Evolutionary conservation across 2,113 vertebrate species (phyloP), one percentile per base, ranked within the genome.

Genomic region (Bettongia penicillata): DNA sequence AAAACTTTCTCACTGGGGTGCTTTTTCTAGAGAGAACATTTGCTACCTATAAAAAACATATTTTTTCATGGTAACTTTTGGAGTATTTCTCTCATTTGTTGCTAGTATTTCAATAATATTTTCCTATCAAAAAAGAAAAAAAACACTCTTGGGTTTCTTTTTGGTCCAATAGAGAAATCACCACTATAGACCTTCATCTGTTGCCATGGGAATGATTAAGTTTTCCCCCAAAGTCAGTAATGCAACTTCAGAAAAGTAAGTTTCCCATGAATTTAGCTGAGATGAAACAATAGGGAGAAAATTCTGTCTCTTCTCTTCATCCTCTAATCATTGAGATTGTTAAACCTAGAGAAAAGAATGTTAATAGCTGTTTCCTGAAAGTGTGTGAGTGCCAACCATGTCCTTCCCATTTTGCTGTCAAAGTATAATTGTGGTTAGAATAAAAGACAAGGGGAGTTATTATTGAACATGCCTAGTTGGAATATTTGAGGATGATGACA

Each of bases 161-260:
- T 94, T 77, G 89, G 96, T 94, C 77, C 50, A 90, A 92, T 68
- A 77, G 55, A 51, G 37, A 96, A 97, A 95, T 95, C 93, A 91
- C 57, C 47, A 52, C 89, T 55, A 47, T 1, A 89, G 93, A 96
- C 37, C 95, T 77, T 95, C 37, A 92, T 48, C 24, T 1, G 96
- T 96, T 97, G 52, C 97, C 92, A 97, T 97, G 96, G 96, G 37
- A 53, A 97, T 24, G 61, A 92, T 91, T 53, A 94, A 24, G 24
- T 48, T 94, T 84, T 96, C 90, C 55, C 19, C 8, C 28, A 93
- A 93, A 97, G 92, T 55, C 57, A 94, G 50, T 53, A 93, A 92
- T 52, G 50, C 51, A 96, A 90, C 89, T 53, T 91, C 68, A 84
- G 16, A 14, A 84, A 84, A 84, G 68, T 43, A 84, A 84, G 37